Evolutionary conservation across 64 coral and sea anemone species (phyloP), one percentile per base, ranked within the genome.

Genomic region (Porites australiensis): DNA sequence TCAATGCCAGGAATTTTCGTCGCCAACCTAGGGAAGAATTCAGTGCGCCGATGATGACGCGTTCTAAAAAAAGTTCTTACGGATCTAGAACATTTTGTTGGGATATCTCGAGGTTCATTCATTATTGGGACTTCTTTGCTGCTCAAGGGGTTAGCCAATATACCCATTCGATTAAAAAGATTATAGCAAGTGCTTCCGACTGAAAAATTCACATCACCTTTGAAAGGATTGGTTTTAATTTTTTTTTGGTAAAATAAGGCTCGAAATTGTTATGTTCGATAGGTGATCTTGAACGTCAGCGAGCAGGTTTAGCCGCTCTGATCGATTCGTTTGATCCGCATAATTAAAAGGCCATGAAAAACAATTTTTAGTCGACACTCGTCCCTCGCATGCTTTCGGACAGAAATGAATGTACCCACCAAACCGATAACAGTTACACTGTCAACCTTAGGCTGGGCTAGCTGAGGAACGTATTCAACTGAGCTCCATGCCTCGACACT

Each of bases 111-210:
- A 67, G 62, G 62, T n/a, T 68, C 9, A 84, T 84, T 84, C 81
- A 84, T 13, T 66, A 65, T 49, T 84, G 81, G 81, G 81, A 84
- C 81, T 84, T 84, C 12, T 84, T 47, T 18, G 44, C 55, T 47
- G 45, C 63, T 84, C 43, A 51, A 65, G 79, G 81, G 81, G 81
- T 13, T 18, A 64, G 19, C 47, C 53, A 80, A 58, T 60, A 68
- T 43, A 69, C 45, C 62, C 63, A n/a, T 46, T 84, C 62, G 61
- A 67, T 84, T 84, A 84, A 84, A 64, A 68, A 65, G 69, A 78
- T 22, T 84, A 69, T 45, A 65, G 81, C 81, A 83, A 50, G 16
- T 51, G 11, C 51, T 50, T 76, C 69, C 14, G 45, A 10, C 16
- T n/a, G 81, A 69, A 37, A 37, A 84, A 68, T 84, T 68, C 81